phyloP scores from a whole-genome alignment of 2,888 invertebrate genomes.

The Sphaerophoria rueppellii region DNA sequence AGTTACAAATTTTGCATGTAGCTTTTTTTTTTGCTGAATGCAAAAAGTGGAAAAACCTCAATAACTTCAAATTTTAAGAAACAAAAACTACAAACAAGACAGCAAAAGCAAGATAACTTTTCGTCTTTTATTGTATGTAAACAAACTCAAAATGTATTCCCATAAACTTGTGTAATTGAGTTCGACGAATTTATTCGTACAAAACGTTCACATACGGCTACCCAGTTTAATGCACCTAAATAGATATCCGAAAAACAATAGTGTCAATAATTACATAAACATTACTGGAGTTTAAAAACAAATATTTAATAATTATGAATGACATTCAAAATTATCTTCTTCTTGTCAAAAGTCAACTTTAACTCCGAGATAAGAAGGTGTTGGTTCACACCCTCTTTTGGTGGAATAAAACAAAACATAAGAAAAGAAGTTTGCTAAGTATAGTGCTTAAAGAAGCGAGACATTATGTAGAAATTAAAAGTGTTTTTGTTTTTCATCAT shows the following conservation, averaged over 20 bases:
- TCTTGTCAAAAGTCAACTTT: conserved; percentile 57
- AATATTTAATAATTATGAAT: conserved; percentile 64
- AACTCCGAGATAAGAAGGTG: conserved; percentile 39
- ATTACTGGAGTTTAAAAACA: conserved; percentile 34
- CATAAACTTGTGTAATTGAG: conserved; percentile 57
- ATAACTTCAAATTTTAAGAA: not conserved
- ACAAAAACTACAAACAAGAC: conserved; percentile 35
- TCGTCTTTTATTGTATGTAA: conserved; percentile 53
- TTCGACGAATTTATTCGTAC: conserved; percentile 27
- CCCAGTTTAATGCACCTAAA: conserved; percentile 59
- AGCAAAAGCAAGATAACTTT: conserved; percentile 26
- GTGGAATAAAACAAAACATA: not conserved
- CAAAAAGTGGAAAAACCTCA: conserved; percentile 39
- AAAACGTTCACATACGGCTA: conserved; percentile 56
- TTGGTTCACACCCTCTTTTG: conserved; percentile 23
- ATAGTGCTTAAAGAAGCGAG: conserved; percentile 65
- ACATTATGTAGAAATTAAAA: conserved; percentile 55
- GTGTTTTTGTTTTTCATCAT: conserved; percentile 25
- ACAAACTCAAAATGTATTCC: conserved; percentile 48
- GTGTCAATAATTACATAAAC: conserved; percentile 54
- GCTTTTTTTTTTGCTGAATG: conserved; percentile 44
- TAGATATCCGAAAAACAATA: conserved; percentile 40
- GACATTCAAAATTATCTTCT: conserved; percentile 66
- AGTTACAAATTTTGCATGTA: conserved; percentile 36
- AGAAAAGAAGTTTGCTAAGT: not conserved